Base-by-base conservation (phyloP, 1,140 invertebrate genomes). In the Drosophila navojoa region DNA sequence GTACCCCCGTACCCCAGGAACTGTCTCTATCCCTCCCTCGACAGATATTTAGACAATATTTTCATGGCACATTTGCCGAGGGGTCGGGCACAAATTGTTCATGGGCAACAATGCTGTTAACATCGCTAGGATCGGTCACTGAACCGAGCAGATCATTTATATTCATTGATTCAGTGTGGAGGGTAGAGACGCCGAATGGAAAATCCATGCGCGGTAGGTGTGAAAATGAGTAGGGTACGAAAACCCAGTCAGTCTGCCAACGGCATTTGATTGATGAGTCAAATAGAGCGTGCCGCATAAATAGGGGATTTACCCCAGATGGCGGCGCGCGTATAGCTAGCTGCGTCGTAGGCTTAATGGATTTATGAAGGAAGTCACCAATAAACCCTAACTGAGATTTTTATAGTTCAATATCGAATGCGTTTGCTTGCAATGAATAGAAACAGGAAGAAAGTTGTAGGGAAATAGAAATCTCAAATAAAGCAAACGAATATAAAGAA, bases 221-320 rank as follows among this genome's bases (percentile, higher is more conserved):
- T 87, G 71, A 85, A 85, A 69, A 63, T 38, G 59, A 62, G 59
- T 67, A 78, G 68, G 81, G 81, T 52, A 85, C 75, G 47, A 62
- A 66, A 54, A 38, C 10, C 35, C 64, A 69, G 67, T 44, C 58
- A 62, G 42, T 7, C 47, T 68, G 58, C 49, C 69, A 71, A 55
- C 32, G 61, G 35, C 40, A 59, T 77, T 84, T 84, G 80, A 84
- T 84, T 84, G 80, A 84, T 84, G 80, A 80, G 73, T 68, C 73
- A 69, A 84, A 85, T 86, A 87, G 75, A 81, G 82, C 81, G 81
- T 86, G 81, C 81, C 63, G 53, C 55, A 86, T 81, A 67, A 86
- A 87, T 87, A 81, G 81, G 77, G 74, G 62, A 75, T 81, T 81
- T 66, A 29, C 4, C 13, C 49, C 81, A 86, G 81, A 55, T 77